Evolutionary conservation across 2,113 vertebrate genomes (phyloP).

Genomic region (Acanthisitta chloris): DNA sequence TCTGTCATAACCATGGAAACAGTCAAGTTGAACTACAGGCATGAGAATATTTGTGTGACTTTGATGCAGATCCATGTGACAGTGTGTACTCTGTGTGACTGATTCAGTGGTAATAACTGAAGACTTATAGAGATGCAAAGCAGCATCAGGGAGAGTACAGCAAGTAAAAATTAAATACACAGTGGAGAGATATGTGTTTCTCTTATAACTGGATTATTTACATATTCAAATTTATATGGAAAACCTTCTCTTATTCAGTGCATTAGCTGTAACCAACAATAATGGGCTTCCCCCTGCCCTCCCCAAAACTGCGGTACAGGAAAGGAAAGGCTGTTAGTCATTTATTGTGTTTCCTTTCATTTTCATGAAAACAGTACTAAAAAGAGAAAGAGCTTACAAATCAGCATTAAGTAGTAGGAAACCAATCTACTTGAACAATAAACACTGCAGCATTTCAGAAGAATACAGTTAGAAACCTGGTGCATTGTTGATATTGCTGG

Average conservation of each 20-base stretch:
- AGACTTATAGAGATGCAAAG: background rate
- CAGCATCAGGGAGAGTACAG: background rate
- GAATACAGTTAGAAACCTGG: constrained; percentile 45
- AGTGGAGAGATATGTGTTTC: background rate
- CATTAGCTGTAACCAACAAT: background rate
- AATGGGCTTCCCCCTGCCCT: background rate
- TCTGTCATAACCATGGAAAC: constrained; percentile 48
- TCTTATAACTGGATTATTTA: background rate
- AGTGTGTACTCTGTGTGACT: background rate
- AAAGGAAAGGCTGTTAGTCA: background rate
- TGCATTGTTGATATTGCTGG: background rate
- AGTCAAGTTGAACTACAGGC: background rate
- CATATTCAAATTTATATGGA: constrained; percentile 1
- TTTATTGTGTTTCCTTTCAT: background rate
- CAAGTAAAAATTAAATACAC: constrained; percentile 18
- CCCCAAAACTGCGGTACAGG: background rate
- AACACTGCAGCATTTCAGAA: background rate
- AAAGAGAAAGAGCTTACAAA: constrained; percentile 23
- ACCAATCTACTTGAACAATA: constrained; percentile 19
- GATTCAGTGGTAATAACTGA: constrained; percentile 7
- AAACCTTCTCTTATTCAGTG: background rate
- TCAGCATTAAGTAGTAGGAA: constrained; percentile 38
- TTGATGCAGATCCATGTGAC: background rate
- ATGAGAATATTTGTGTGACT: background rate
- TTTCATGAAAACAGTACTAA: background rate